phyloP scores from a whole-genome alignment of 2,888 invertebrate genomes.

The Brachypalpus laphriformis region DNA sequence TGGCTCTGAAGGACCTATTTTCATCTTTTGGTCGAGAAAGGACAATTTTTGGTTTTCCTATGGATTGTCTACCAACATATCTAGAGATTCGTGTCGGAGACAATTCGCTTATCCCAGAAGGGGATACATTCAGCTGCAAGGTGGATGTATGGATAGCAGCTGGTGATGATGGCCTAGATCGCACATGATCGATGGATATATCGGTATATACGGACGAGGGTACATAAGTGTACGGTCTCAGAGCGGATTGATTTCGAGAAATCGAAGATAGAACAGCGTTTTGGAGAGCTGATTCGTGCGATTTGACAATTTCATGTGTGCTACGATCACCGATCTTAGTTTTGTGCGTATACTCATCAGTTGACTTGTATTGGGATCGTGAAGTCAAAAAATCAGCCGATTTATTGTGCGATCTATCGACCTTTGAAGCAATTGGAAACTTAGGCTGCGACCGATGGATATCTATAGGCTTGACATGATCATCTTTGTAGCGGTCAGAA shows the following conservation, averaged over 20 bases:
- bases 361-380: slow-evolving; percentile 32
- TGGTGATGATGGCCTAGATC: slow-evolving; percentile 36
- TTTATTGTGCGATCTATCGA: slow-evolving; percentile 36
- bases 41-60: slow-evolving; percentile 47
- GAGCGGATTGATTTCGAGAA: slow-evolving; percentile 62
- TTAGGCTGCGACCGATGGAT: slow-evolving; percentile 2
- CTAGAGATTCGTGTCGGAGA: slow-evolving; percentile 5
- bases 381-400: slow-evolving; percentile 27
- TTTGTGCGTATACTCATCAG: slow-evolving; percentile 27
- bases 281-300: slow-evolving; percentile 12
- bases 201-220: slow-evolving; percentile 28
- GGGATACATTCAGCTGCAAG: slow-evolving; percentile 56
- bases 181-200: slow-evolving; percentile 45
- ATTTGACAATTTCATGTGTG: slow-evolving; percentile 3
- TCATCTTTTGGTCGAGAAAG: slow-evolving; percentile 44
- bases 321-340: slow-evolving; percentile 27
- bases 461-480: background rate
- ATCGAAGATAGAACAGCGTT: slow-evolving; percentile 57
- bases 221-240: slow-evolving; percentile 62
- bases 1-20: background rate
- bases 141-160: slow-evolving; percentile 45
- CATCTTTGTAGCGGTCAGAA: slow-evolving; percentile 50
- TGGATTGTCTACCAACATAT: background rate
- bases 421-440: slow-evolving; percentile 17
- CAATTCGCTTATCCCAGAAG: slow-evolving; percentile 56